phyloP scores from a whole-genome alignment of 2,797 vertebrate genomes.

The Chrosomus eos region DNA sequence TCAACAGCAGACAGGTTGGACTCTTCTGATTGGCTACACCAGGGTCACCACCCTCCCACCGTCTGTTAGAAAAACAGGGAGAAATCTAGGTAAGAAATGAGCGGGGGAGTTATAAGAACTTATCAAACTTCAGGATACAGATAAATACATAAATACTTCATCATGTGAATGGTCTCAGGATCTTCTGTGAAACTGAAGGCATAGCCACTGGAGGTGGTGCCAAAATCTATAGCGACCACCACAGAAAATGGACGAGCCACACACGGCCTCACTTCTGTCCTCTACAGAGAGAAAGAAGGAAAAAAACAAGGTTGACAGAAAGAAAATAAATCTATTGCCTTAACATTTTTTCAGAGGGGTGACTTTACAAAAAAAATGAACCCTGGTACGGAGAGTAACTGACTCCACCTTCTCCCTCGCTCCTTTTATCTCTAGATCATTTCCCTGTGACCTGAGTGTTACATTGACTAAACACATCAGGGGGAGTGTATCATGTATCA shows the following conservation, averaged over 20 bases:
- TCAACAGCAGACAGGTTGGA: conserved; percentile 91
- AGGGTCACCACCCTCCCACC: conserved; percentile 95
- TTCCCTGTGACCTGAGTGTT: conserved; percentile 27
- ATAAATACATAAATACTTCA: conserved; percentile 80
- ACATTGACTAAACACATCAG: conserved; percentile 6
- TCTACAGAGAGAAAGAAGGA: conserved; percentile 71
- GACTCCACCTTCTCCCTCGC: conserved; percentile 17
- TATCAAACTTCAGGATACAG: too few relatives aligned
- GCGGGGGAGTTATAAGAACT: not conserved
- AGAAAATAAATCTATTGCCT: not conserved
- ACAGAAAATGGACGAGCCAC: conserved; percentile 81
- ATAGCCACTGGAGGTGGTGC: conserved; percentile 95
- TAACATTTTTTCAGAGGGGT: conserved; percentile 16
- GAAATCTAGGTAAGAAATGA: not conserved
- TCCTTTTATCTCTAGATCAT: conserved; percentile 21
- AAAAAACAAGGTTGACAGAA: conserved; percentile 20
- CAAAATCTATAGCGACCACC: conserved; percentile 96
- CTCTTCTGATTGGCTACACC: conserved; percentile 98
- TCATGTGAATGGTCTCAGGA: conserved; percentile 95
- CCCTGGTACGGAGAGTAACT: conserved; percentile 58
- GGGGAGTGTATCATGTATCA: not conserved
- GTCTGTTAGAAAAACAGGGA: conserved; percentile 72
- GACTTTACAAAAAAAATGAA: conserved; percentile 24
- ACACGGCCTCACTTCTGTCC: conserved; percentile 76
- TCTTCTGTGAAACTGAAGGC: conserved; percentile 93